phyloP scores from a whole-genome alignment of 1,140 invertebrate genomes.

The Portunus trituberculatus region DNA sequence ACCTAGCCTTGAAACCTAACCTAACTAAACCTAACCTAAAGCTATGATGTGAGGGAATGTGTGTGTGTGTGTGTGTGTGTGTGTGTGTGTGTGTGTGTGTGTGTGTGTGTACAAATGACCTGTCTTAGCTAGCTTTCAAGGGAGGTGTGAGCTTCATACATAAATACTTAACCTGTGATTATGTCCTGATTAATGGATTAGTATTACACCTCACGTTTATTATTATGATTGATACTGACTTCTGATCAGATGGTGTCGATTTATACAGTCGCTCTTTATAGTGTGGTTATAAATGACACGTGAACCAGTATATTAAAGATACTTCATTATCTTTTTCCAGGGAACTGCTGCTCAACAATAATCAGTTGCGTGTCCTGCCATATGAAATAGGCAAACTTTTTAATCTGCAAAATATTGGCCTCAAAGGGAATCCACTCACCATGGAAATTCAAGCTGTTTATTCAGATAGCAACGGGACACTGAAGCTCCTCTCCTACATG shows the following conservation, averaged over 20 bases:
- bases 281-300: not conserved
- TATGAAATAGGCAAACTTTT: conserved; percentile 99
- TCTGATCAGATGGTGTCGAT: not conserved
- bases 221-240: not conserved
- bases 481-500: conserved; percentile 95
- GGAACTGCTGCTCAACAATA: conserved; percentile 96
- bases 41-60: no score
- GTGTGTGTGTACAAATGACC: no score
- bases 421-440: conserved; percentile 92
- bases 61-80: no score
- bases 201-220: no score
- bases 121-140: no score
- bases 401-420: conserved; percentile 87
- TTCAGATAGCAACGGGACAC: conserved; percentile 94
- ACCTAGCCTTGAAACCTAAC: no score
- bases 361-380: conserved; percentile 94
- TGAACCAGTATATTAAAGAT: not conserved
- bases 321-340: conserved; percentile 81
- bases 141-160: no score
- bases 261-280: not conserved
- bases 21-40: no score
- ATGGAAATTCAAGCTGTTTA: conserved; percentile 96
- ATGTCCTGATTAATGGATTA: no score
- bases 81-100: no score
- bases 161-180: no score